Base-by-base conservation (phyloP, 2,113 vertebrate genomes). In the Pycnonotus jocosus region DNA sequence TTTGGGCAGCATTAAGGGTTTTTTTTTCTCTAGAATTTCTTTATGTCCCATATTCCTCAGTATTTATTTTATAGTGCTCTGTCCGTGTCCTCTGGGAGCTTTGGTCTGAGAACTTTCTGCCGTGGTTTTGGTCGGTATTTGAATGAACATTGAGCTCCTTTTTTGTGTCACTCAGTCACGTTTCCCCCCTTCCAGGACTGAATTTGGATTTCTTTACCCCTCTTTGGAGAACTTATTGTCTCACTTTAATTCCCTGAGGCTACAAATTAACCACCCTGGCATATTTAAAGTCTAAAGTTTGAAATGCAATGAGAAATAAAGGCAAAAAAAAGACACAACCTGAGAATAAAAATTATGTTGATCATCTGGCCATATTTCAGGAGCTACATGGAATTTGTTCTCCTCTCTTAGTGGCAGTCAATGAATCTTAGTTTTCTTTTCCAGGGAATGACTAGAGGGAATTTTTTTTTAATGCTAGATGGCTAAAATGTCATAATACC, bases 61-160 rank as follows among this genome's bases (percentile, higher is more conserved):
- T 71, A 91, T 70, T 95, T 90, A 71, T 92, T 83, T 86, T 86
- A 81, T 37, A 92, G 33, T 66, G 73, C 31, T 69, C 35, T 70
- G 69, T 65, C 88, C 6, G 0, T 65, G 64, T 71, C 78, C 81
- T 61, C 57, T 81, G 95, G 93, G 96, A 96, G 74, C 66, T 70
- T 81, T 42, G 68, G 74, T 71, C 95, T 96, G 95, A 96, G 94
- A 96, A 95, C 69, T 91, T 65, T 94, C 92, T 94, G 88, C 92
- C 42, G 37, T 93, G 82, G 82, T 96, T 98, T 97, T 89, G 65
- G 82, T 93, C 7, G 61, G 92, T 95, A 97, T 98, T 97, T 97
- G 87, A 97, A 96, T 79, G 81, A 92, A 73, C 71, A 94, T 92
- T 94, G 81, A 90, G 30, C 94, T 95, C 92, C 76, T 80, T 62